Evolutionary conservation across 2,797 vertebrate genomes (phyloP).

Genomic region (Clarias platycephalus): DNA sequence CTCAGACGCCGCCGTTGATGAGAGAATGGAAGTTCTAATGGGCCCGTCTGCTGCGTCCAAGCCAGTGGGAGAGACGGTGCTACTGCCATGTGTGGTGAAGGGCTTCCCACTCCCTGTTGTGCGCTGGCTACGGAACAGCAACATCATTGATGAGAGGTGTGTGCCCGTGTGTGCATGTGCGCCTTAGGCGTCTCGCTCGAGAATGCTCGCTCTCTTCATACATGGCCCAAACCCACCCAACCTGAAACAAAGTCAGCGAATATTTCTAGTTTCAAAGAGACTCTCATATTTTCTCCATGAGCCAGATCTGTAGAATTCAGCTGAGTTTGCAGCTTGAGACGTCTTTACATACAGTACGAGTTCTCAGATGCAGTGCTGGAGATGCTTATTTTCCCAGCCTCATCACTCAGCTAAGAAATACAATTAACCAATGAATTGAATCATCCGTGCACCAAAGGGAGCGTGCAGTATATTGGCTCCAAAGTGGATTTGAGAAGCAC

Average conservation of each 20-base stretch:
- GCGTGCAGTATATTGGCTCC: not conserved
- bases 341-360: constrained; percentile 3
- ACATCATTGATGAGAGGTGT: constrained; percentile 71
- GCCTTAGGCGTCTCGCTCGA: not conserved
- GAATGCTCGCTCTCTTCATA: not conserved
- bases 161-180: not conserved
- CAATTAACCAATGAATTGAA: not conserved
- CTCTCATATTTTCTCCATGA: not conserved
- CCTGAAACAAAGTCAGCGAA: not conserved
- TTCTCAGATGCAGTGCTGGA: not conserved
- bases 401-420: not conserved
- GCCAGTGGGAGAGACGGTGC: constrained; percentile 72
- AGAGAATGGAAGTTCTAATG: constrained; percentile 77
- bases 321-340: constrained; percentile 10
- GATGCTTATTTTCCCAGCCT: not conserved
- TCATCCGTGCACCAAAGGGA: not conserved
- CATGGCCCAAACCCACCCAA: not conserved
- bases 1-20: constrained; percentile 77
- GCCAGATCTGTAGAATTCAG: not conserved
- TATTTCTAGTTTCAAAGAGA: constrained; percentile 2
- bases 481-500: not conserved
- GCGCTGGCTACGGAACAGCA: constrained; percentile 82
- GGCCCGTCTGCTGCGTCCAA: constrained; percentile 75
- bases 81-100: constrained; percentile 81
- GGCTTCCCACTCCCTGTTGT: constrained; percentile 78